Percentiles rank a stretch among this genome's conserved stretches.
Conservation (phyloP, 2,888 invertebrate genomes). For the Acanthosepion pharaonis region DNA sequence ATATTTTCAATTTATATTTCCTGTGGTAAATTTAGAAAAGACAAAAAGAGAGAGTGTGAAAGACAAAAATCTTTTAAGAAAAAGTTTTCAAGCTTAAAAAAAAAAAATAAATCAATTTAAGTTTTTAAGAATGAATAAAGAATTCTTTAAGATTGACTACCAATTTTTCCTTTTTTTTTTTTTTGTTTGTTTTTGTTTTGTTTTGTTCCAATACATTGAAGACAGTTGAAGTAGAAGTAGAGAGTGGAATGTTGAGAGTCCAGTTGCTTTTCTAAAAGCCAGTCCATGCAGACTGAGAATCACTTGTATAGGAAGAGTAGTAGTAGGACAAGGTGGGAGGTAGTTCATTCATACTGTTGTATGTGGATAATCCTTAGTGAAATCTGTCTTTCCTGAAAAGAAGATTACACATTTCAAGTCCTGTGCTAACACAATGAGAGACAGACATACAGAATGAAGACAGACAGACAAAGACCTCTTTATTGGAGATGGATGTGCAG, state of each 20-base stretch:
- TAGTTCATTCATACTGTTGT: constrained; percentile 44
- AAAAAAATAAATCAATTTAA: not conserved
- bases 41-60: not conserved
- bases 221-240: constrained; percentile 33
- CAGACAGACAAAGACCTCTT: not conserved
- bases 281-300: constrained; percentile 20
- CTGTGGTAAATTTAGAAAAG: not conserved
- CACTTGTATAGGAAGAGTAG: constrained; percentile 34
- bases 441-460: not conserved
- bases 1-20: not conserved
- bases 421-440: constrained; percentile 40
- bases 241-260: constrained; percentile 25
- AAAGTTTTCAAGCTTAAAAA: constrained; percentile 3
- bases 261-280: not conserved
- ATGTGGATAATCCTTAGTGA: constrained; percentile 45
- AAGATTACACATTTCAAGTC: constrained; percentile 44
- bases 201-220: not conserved
- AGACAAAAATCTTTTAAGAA: not conserved
- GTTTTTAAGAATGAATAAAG: not conserved
- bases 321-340: constrained; percentile 41
- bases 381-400: constrained; percentile 47
- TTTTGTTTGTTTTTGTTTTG: not conserved
- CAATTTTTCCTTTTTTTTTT: not conserved
- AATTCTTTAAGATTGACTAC: constrained; percentile 22
- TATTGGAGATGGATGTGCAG: not conserved